phyloP scores from a whole-genome alignment of 2,113 vertebrate genomes.

The Brachirus orientalis region DNA sequence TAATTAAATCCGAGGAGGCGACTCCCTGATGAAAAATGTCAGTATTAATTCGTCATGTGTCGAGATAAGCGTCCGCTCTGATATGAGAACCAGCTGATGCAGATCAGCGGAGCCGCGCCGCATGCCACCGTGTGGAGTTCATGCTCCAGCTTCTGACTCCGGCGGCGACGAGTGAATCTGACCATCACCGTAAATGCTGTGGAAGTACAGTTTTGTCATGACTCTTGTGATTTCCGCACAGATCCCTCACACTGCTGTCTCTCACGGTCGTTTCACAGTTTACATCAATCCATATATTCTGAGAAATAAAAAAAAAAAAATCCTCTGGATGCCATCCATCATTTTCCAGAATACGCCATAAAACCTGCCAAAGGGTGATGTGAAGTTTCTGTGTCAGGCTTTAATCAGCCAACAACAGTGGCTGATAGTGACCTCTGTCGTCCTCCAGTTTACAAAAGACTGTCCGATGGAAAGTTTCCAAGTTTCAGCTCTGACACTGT shows the following conservation, averaged over 20 bases:
- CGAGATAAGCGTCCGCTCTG: conserved; percentile 8
- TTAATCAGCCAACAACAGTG: background rate
- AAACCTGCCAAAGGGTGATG: conserved; percentile 7
- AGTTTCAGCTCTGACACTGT: conserved; percentile 3
- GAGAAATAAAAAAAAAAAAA: conserved; percentile 1
- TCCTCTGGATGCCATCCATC: conserved; percentile 5
- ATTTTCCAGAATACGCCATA: conserved; percentile 9
- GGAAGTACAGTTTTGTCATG: conserved; percentile 3
- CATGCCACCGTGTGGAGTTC: background rate
- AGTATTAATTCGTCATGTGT: conserved; percentile 16
- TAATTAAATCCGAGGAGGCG: conserved; percentile 37
- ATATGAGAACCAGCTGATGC: conserved; percentile 28
- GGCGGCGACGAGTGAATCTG: too few species aligned
- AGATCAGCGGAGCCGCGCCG: conserved; percentile 22
- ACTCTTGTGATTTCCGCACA: background rate
- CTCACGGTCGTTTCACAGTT: background rate
- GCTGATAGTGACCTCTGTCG: conserved; percentile 1
- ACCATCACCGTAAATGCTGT: conserved; percentile 4
- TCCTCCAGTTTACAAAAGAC: conserved; percentile 27
- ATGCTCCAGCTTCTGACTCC: conserved; percentile 16
- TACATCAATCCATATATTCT: conserved; percentile 16
- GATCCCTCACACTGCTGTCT: background rate
- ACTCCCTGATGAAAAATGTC: conserved; percentile 43
- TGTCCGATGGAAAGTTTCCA: background rate
- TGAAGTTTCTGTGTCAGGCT: background rate